Conservation (phyloP, 1,140 invertebrate genomes). For the Lamellibrachia luymesi region DNA sequence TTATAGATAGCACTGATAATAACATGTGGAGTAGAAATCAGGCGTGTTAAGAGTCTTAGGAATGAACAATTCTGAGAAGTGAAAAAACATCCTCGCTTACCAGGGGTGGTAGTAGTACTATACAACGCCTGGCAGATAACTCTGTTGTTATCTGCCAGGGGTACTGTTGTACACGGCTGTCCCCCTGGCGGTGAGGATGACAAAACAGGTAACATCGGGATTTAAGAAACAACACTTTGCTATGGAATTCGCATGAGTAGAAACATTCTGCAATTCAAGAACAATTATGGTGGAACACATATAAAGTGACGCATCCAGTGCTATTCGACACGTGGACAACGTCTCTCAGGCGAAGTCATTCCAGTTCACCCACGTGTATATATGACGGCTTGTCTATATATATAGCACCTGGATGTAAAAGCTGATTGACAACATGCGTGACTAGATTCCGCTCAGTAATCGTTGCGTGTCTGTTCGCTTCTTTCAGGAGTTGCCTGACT, state of each 20-base stretch:
- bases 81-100: too few relatives aligned
- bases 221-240: background rate
- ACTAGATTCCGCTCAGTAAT: background rate
- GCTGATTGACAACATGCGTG: background rate
- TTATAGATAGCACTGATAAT: too few relatives aligned
- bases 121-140: too few relatives aligned
- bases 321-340: background rate
- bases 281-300: background rate
- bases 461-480: background rate
- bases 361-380: background rate
- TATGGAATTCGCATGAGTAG: background rate
- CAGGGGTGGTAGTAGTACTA: too few relatives aligned
- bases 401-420: background rate
- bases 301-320: background rate
- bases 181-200: too few relatives aligned
- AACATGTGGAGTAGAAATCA: too few relatives aligned
- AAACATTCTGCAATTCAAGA: background rate
- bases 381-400: background rate
- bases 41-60: too few relatives aligned
- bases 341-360: background rate
- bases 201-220: too few relatives aligned
- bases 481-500: background rate
- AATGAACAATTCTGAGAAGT: too few relatives aligned
- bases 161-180: too few relatives aligned
- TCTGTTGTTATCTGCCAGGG: too few relatives aligned